Evolutionary conservation across 2,797 vertebrate genomes (phyloP).

Genomic region (Mormyrops attenuatus): DNA sequence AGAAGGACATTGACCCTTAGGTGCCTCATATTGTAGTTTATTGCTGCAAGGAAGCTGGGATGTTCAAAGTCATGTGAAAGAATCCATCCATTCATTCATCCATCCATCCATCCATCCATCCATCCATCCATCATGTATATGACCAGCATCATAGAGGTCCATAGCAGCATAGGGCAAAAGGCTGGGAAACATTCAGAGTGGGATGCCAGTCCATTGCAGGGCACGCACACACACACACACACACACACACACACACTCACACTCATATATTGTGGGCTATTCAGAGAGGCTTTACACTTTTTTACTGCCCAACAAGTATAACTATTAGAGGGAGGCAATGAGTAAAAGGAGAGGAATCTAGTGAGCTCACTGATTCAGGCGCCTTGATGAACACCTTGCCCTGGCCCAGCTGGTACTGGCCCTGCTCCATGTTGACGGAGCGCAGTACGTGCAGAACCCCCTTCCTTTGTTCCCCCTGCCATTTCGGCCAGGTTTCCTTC

Average conservation of each 20-base stretch:
- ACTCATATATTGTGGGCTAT: not conserved
- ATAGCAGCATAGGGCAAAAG: not conserved
- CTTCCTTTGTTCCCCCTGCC: slow-evolving; percentile 62
- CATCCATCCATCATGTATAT: not conserved
- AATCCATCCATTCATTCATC: not conserved
- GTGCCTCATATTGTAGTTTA: not conserved
- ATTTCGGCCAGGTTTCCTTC: slow-evolving; percentile 66
- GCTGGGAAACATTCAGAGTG: not conserved
- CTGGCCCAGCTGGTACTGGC: slow-evolving; percentile 74
- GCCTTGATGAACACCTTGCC: slow-evolving; percentile 76
- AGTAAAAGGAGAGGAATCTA: not conserved
- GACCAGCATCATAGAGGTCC: not conserved
- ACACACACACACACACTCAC: not conserved
- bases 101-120: not conserved
- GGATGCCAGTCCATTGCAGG: not conserved
- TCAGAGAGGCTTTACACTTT: not conserved
- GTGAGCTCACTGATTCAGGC: slow-evolving; percentile 67
- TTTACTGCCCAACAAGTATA: not conserved
- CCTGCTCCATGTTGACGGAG: slow-evolving; percentile 73
- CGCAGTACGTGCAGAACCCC: slow-evolving; percentile 70
- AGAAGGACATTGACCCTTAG: not conserved
- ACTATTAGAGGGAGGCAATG: not conserved
- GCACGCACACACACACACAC: not conserved
- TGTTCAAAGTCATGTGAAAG: not conserved
- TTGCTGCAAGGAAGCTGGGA: not conserved